Percentiles rank a stretch among this genome's conserved stretches.
Conservation (phyloP, 2,797 vertebrate species). For the Cottoperca gobio region DNA sequence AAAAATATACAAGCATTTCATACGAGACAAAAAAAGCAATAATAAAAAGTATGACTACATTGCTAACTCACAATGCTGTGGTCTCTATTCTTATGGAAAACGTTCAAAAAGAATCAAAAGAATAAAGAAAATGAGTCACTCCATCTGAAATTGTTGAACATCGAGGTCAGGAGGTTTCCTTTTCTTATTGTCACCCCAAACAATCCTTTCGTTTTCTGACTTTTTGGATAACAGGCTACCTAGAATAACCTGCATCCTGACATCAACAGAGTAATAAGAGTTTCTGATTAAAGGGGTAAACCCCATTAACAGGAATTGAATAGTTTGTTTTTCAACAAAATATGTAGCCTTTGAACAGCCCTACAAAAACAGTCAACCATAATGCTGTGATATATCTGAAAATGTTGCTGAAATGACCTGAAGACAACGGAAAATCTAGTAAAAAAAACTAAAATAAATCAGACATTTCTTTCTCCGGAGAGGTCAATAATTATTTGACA, state of each 20-base stretch:
- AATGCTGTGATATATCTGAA: slow-evolving; percentile 57
- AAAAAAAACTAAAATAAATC: slow-evolving; percentile 38
- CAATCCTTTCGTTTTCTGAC: slow-evolving; percentile 37
- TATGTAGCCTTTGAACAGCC: slow-evolving; percentile 53
- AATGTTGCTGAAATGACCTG: slow-evolving; percentile 73
- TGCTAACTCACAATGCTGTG: slow-evolving; percentile 82
- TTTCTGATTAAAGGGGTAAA: slow-evolving; percentile 70
- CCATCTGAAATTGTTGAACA: slow-evolving; percentile 59
- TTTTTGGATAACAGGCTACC: slow-evolving; percentile 54
- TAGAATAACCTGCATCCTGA: slow-evolving; percentile 73
- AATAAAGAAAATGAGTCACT: slow-evolving; percentile 59
- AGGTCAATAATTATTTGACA: slow-evolving; percentile 73
- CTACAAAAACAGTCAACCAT: slow-evolving; percentile 55
- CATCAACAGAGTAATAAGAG: slow-evolving; percentile 78
- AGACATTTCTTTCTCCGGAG: slow-evolving; percentile 65
- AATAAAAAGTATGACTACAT: slow-evolving; percentile 71
- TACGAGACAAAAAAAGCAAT: slow-evolving; percentile 60
- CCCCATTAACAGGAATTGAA: slow-evolving; percentile 43
- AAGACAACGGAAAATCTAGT: slow-evolving; percentile 66
- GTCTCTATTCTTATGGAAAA: slow-evolving; percentile 79
- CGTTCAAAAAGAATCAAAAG: slow-evolving; percentile 68
- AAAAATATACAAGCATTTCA: slow-evolving; percentile 69
- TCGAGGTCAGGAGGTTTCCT: slow-evolving; percentile 72
- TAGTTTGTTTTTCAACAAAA: slow-evolving; percentile 28
- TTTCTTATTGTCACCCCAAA: slow-evolving; percentile 45